Conservation (phyloP, 2,113 vertebrate species). For the Pantherophis guttatus region DNA sequence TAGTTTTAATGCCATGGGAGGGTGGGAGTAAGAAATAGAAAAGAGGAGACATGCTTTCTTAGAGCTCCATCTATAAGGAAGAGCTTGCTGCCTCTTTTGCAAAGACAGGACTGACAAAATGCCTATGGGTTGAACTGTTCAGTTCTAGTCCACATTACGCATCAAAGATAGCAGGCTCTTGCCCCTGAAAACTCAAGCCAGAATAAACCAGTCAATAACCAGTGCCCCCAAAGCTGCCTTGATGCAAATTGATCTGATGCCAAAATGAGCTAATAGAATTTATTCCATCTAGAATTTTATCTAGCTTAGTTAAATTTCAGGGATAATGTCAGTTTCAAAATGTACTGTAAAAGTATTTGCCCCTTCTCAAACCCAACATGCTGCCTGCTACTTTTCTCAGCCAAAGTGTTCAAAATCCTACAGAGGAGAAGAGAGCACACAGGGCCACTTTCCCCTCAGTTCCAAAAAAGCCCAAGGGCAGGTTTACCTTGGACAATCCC, state of each 20-base stretch:
- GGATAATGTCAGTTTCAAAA: neutral
- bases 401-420: neutral
- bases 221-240: neutral
- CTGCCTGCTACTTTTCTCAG: neutral
- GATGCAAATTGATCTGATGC: neutral
- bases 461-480: neutral
- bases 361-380: neutral
- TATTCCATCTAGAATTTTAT: neutral
- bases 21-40: neutral
- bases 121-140: neutral
- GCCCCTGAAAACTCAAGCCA: neutral
- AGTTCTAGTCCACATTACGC: neutral
- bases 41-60: neutral
- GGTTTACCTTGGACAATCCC: constrained; percentile 89
- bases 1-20: neutral
- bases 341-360: neutral
- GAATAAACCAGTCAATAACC: neutral
- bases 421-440: neutral
- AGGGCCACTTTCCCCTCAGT: neutral
- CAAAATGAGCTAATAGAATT: neutral
- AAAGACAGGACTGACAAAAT: neutral
- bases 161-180: neutral
- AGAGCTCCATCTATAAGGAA: neutral
- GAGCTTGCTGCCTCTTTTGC: neutral
- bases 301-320: neutral